phyloP scores from a whole-genome alignment of 2,888 invertebrate genomes.

The Apotomis betuletana region DNA sequence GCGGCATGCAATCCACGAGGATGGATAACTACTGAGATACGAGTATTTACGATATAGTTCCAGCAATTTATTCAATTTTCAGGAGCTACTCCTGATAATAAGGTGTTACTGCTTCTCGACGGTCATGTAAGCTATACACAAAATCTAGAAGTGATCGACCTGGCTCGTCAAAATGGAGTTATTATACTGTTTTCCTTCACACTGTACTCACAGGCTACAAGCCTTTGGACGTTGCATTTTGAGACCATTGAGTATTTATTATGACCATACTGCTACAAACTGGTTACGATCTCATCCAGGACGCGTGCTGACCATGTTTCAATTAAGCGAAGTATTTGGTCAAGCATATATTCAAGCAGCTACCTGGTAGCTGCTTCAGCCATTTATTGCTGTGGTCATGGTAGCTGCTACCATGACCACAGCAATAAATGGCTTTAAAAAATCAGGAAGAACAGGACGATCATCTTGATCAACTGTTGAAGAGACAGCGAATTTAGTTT shows the following conservation, averaged over 20 bases:
- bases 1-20: constrained; percentile 51
- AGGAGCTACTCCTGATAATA: not conserved
- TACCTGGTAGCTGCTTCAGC: too few relatives aligned
- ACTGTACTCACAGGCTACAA: constrained; percentile 1
- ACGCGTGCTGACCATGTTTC: constrained; percentile 45
- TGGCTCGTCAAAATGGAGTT: constrained; percentile 29
- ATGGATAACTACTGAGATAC: constrained; percentile 45
- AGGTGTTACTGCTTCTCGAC: not conserved
- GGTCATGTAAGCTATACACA: constrained; percentile 45
- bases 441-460: not conserved
- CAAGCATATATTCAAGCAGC: constrained; percentile 47
- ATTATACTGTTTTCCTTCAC: constrained; percentile 19
- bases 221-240: constrained; percentile 44
- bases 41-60: not conserved
- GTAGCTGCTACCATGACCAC: constrained; percentile 52
- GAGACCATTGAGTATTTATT: constrained; percentile 46
- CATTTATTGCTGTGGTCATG: too few relatives aligned
- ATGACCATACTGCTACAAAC: constrained; percentile 44
- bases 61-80: not conserved
- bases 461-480: too few relatives aligned
- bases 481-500: too few relatives aligned
- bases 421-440: constrained; percentile 46
- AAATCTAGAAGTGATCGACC: constrained; percentile 38
- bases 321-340: constrained; percentile 49
- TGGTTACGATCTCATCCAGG: constrained; percentile 49